phyloP scores from a whole-genome alignment of 2,797 vertebrate species.

The Lophotriccus pileatus region DNA sequence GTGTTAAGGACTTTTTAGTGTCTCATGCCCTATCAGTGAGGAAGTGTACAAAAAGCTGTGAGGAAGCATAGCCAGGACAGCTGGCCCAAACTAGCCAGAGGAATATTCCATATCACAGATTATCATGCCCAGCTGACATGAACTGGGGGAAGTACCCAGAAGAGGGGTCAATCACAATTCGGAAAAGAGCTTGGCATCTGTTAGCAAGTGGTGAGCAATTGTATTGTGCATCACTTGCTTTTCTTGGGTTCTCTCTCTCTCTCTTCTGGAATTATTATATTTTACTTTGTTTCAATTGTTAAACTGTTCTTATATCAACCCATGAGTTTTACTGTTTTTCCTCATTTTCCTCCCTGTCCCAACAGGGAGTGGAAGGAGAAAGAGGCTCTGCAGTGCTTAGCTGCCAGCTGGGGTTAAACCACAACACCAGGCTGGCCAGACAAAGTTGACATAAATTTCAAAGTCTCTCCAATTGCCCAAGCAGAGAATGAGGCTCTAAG shows the following conservation, averaged over 20 bases:
- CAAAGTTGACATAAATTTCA: background rate
- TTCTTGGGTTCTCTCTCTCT: background rate
- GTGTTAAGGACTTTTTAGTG: too few species aligned
- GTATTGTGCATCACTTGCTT: background rate
- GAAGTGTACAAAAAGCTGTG: background rate
- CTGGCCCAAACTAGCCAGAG: background rate
- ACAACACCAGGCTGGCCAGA: background rate
- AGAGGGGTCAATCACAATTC: rapidly evolving
- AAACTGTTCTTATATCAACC: background rate
- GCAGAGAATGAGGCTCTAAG: background rate
- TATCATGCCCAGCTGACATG: background rate
- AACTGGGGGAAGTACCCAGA: background rate
- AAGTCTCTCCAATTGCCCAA: background rate
- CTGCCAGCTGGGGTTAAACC: background rate
- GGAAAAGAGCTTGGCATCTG: background rate
- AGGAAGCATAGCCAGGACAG: background rate
- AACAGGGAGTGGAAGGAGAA: background rate
- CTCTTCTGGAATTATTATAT: background rate
- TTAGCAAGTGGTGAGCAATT: too few species aligned
- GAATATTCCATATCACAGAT: background rate
- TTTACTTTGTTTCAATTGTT: background rate
- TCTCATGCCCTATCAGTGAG: background rate
- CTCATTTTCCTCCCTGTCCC: background rate
- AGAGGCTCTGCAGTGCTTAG: background rate
- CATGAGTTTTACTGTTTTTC: background rate